A percentile compares a stretch with the other conserved stretches of the same genome.
Evolutionary conservation across 2,113 vertebrate species (phyloP).

Genomic region (Misgurnus anguillicaudatus): DNA sequence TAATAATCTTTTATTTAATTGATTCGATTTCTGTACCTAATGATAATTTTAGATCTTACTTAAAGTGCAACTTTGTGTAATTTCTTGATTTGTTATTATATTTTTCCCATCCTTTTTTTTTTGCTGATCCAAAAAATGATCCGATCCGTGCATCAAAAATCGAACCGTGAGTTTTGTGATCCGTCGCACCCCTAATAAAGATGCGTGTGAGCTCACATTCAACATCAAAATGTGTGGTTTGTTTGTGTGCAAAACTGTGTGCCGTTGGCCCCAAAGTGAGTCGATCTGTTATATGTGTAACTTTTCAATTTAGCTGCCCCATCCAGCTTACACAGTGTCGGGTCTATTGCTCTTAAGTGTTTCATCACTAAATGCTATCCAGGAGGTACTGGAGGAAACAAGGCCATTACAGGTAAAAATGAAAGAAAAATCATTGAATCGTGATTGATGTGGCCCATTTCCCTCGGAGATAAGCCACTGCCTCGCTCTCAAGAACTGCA

Average conservation of each 20-base stretch:
- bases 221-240: neutral
- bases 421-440: conserved; percentile 66
- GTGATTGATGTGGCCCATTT: conserved; percentile 75
- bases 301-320: conserved; percentile 57
- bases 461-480: conserved; percentile 69
- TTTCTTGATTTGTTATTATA: too few species aligned
- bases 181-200: too few species aligned
- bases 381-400: conserved; percentile 69
- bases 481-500: conserved; percentile 69
- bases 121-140: too few species aligned
- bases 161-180: too few species aligned
- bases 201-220: neutral
- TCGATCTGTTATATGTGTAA: conserved; percentile 46
- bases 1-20: too few species aligned
- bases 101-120: too few species aligned
- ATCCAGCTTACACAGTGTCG: conserved; percentile 59
- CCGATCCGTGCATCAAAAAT: too few species aligned
- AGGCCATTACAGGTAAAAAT: conserved; percentile 70
- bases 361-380: conserved; percentile 72
- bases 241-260: conserved; percentile 13
- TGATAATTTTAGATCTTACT: too few species aligned
- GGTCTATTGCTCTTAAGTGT: conserved; percentile 64
- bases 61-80: too few species aligned
- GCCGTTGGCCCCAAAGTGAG: conserved; percentile 41
- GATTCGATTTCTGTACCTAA: too few species aligned